Conservation (phyloP, 2,797 vertebrate species). For the Thripadectes ignobilis region DNA sequence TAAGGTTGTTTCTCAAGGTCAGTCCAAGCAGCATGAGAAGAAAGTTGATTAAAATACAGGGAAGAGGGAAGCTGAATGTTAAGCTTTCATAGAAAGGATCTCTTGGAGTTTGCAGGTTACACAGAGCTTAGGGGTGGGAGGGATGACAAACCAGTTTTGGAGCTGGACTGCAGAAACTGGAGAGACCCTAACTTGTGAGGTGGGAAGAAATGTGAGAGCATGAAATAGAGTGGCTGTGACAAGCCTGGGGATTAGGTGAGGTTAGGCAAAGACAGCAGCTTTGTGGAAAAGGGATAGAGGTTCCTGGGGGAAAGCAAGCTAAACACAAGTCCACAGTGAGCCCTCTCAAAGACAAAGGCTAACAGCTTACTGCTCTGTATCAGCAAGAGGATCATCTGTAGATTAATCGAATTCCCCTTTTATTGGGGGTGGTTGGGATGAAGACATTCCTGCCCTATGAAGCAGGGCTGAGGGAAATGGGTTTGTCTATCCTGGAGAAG, state of each 20-base stretch:
- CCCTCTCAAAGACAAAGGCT: neutral
- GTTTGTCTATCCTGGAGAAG: neutral
- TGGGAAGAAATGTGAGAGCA: neutral
- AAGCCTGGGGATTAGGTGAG: neutral
- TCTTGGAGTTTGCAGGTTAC: neutral
- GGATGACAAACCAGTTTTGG: neutral
- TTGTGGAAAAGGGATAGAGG: neutral
- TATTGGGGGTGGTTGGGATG: neutral
- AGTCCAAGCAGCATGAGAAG: neutral
- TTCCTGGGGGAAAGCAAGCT: neutral
- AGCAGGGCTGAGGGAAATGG: neutral
- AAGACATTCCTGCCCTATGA: fast-evolving
- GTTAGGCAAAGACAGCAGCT: neutral
- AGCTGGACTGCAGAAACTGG: neutral
- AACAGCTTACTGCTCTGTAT: neutral
- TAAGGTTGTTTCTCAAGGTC: neutral
- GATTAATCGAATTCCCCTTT: neutral
- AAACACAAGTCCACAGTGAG: neutral
- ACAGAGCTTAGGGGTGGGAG: neutral
- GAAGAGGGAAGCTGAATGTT: neutral
- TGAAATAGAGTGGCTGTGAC: neutral
- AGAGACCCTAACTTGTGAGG: neutral
- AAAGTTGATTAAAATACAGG: neutral
- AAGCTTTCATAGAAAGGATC: neutral
- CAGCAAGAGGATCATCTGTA: neutral